phyloP scores from a whole-genome alignment of 2,797 vertebrate genomes.

The Sebastes dallii region DNA sequence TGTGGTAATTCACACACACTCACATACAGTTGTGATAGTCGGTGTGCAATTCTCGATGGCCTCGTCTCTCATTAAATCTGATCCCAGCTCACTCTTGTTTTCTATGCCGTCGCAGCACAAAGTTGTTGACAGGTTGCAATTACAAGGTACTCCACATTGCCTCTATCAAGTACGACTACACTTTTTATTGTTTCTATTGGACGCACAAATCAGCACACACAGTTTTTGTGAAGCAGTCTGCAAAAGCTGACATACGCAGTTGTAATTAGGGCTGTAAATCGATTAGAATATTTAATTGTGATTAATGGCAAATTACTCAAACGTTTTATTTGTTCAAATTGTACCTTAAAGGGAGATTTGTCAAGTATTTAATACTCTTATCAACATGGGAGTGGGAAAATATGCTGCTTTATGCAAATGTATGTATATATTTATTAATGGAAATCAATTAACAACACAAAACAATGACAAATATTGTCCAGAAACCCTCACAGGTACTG shows the following conservation, averaged over 20 bases:
- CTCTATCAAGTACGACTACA: neutral
- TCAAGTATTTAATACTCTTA: too few species aligned
- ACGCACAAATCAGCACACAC: neutral
- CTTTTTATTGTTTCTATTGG: neutral
- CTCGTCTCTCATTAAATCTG: slow-evolving; percentile 28
- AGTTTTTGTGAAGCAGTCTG: neutral
- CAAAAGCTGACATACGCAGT: neutral
- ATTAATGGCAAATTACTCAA: too few species aligned
- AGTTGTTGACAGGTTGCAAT: slow-evolving; percentile 11
- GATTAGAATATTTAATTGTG: too few species aligned
- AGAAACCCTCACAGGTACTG: too few species aligned
- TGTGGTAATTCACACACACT: slow-evolving; percentile 20
- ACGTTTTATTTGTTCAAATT: too few species aligned
- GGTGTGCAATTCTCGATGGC: neutral
- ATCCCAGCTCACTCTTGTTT: slow-evolving; percentile 17
- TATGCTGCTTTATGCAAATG: too few species aligned
- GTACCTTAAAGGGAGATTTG: too few species aligned
- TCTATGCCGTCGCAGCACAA: neutral
- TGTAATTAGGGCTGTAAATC: neutral
- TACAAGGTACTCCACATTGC: neutral
- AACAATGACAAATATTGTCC: too few species aligned
- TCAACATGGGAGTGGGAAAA: too few species aligned
- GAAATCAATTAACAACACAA: too few species aligned
- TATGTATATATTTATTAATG: too few species aligned
- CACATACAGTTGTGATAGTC: neutral